Evolutionary conservation across 2,888 invertebrate genomes (phyloP).

Genomic region (Vannuccia rotundouncinata): DNA sequence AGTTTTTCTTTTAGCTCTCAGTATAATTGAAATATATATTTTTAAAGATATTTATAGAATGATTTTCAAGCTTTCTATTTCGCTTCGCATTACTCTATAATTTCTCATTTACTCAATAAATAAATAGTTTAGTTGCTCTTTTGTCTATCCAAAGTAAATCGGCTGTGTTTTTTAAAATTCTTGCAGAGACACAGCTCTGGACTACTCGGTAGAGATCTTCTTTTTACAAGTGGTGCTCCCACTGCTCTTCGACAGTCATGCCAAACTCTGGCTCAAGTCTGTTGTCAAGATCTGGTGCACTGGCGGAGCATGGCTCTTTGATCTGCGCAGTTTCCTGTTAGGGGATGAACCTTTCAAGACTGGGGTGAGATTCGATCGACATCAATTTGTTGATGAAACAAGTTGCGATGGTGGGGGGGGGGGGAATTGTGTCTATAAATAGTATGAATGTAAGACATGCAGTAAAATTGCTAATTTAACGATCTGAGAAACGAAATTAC

Average conservation of each 20-base stretch:
- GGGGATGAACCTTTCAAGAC: conserved; percentile 21
- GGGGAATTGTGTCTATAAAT: too few species aligned
- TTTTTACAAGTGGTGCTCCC: conserved; percentile 28
- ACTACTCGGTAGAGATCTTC: conserved; percentile 25
- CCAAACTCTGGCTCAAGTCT: not conserved
- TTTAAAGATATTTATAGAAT: not conserved
- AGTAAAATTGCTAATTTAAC: too few species aligned
- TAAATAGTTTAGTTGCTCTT: not conserved
- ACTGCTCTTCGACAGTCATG: conserved; percentile 6
- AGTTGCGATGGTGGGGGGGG: too few species aligned
- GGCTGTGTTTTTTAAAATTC: not conserved
- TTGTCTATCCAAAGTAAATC: not conserved
- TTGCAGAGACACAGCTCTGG: conserved; percentile 22
- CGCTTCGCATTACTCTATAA: too few species aligned
- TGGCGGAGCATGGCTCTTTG: not conserved
- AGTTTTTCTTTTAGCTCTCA: not conserved
- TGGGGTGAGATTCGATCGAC: conserved; percentile 13
- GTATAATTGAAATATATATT: not conserved
- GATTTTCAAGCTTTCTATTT: too few species aligned
- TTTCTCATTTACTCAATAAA: too few species aligned
- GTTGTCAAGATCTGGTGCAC: conserved; percentile 21
- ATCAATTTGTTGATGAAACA: too few species aligned
- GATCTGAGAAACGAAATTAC: too few species aligned
- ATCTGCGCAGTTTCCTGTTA: conserved; percentile 23
- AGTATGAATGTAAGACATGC: too few species aligned